Evolutionary conservation across 2,888 invertebrate genomes (phyloP), one percentile per base, ranked within the genome.

Genomic region (Ennomos quercinarius): DNA sequence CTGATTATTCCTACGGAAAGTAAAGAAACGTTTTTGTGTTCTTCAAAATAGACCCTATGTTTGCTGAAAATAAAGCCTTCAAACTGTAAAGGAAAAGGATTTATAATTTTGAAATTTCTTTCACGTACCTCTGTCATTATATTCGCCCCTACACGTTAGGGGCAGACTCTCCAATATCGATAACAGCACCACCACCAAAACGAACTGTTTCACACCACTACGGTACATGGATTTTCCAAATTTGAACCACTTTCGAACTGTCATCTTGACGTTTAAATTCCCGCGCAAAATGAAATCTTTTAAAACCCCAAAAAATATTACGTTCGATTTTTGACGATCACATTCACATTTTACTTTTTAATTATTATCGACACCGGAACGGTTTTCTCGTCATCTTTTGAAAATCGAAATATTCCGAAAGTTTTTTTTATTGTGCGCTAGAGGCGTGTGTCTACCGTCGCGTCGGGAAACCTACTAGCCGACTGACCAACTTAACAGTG

Each of bases 401-500:
- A 40, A 75, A 74, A 55, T 62, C 47, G 38, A 55, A 60, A 55
- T 63, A 61, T 64, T 66, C 66, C 55, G 72, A 62, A 61, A 64
- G 63, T 69, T 72, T 69, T 68, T 57, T 47, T 53, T 59, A 55
- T 43, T 36, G 49, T 56, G 48, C 50, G 53, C 50, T 63, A 62
- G 57, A 84, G 76, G 79, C 92, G 87, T 84, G 81, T 80, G 76
- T 67, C 59, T 77, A 63, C 57, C 73, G 74, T 76, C 76, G 77
- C 83, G 70, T 73, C 71, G 61, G 67, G 68, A 78, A 91, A 84
- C 91, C 92, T 83, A 92, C 92, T 92, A 89, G 84, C 92, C 89
- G 86, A 92, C 80, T 92, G 92, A 92, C 92, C 92, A 91, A 92
- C 91, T 91, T 88, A 78, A 82, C 79, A 77, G 81, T 83, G 88